phyloP scores from a whole-genome alignment of 2,113 vertebrate species.

The Callipepla squamata region DNA sequence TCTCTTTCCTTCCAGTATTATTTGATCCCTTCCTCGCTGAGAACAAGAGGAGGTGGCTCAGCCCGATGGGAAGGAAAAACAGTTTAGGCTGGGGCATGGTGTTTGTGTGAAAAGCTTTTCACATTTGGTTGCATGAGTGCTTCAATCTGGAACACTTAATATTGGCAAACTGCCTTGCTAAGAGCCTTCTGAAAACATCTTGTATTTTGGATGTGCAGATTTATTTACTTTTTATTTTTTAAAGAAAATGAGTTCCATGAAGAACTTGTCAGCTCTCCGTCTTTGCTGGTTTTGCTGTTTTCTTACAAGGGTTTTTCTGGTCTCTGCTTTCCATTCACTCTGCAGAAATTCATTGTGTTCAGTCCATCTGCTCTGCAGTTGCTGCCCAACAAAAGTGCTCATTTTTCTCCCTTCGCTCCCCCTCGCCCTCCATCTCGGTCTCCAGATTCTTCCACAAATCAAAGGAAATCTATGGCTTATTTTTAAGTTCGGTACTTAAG shows the following conservation, averaged over 20 bases:
- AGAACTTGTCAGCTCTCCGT: background rate
- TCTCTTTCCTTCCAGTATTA: slow-evolving; percentile 69
- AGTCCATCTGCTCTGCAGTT: slow-evolving; percentile 14
- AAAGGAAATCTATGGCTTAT: slow-evolving; percentile 35
- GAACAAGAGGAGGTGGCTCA: slow-evolving; percentile 62
- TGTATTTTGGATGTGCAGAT: background rate
- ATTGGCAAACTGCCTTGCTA: slow-evolving; percentile 67
- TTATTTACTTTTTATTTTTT: background rate
- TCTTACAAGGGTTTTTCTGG: background rate
- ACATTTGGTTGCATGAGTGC: slow-evolving; percentile 13
- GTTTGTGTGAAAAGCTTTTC: slow-evolving; percentile 71
- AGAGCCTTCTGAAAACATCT: slow-evolving; percentile 69
- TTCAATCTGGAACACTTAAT: slow-evolving; percentile 35
- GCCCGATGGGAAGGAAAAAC: slow-evolving; percentile 12
- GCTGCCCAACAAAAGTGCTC: background rate
- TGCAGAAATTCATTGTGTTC: slow-evolving; percentile 6
- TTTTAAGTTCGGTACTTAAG: slow-evolving; percentile 45
- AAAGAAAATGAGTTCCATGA: background rate
- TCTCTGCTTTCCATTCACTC: background rate
- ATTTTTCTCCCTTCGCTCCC: background rate
- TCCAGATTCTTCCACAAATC: slow-evolving; percentile 15
- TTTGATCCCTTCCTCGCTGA: slow-evolving; percentile 56
- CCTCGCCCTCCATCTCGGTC: background rate
- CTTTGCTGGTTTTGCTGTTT: background rate
- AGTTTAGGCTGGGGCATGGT: background rate